phyloP scores from a whole-genome alignment of 2,113 vertebrate genomes.

The Actenoides hombroni region DNA sequence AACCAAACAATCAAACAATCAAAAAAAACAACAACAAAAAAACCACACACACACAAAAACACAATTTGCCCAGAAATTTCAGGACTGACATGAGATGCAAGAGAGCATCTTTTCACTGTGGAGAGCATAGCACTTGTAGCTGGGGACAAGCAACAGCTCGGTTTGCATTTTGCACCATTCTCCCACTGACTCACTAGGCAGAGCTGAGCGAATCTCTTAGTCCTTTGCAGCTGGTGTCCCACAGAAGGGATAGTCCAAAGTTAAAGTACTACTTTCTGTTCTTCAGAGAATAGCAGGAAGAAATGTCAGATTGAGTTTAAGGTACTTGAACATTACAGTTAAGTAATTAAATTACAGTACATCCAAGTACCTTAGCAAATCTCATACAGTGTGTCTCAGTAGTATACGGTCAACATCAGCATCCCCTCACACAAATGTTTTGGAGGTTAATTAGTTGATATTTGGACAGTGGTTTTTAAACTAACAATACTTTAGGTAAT shows the following conservation, averaged over 20 bases:
- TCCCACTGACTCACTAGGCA: not conserved
- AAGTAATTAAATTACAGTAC: no score
- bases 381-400: not conserved
- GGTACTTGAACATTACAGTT: not conserved
- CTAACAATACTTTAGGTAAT: not conserved
- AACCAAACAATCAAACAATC: no score
- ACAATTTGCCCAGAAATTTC: not conserved
- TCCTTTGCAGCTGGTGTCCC: not conserved
- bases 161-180: not conserved
- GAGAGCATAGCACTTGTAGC: not conserved
- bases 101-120: not conserved
- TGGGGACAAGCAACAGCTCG: not conserved
- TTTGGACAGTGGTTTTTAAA: not conserved
- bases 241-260: not conserved
- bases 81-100: not conserved
- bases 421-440: not conserved
- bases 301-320: not conserved
- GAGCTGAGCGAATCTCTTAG: not conserved
- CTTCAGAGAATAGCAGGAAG: not conserved
- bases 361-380: not conserved
- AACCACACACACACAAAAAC: not conserved
- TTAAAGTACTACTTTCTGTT: not conserved
- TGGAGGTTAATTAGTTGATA: not conserved
- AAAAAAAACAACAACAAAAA: no score
- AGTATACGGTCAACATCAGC: not conserved